Base-by-base conservation (phyloP, 2,797 vertebrate genomes). In the Alcedo atthis region DNA sequence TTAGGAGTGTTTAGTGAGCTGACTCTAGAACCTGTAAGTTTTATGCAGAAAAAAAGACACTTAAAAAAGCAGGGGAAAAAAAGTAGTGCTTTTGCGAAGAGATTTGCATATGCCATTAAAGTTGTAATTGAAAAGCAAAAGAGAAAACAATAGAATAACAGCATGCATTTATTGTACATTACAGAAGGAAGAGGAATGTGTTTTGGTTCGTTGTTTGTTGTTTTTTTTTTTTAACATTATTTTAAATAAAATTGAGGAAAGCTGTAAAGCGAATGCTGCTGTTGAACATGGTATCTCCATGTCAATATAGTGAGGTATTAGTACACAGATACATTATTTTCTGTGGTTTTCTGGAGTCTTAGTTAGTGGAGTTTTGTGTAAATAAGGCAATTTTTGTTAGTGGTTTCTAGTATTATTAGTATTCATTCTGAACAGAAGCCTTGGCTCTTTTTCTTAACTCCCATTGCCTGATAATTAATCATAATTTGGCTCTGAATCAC, bases 401-500 rank as follows among this genome's bases (percentile, higher is more conserved):
- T 81, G 40, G 8, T 55, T 91, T 87, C 48, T 74, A 78, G 30
- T 46, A 45, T 81, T 64, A n/a, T 78, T 81, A 75, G 32, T 85
- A 76, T 79, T 83, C 21, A 67, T 73, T 76, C 46, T 76, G 48
- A 83, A 58, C 10, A 88, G 55, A 69, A 79, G 28, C 30, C 10
- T 66, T 76, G 51, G 54, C 45, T 57, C 12, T 76, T 69, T 76
- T 69, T 28, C 54, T 62, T 7, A 45, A 51, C 15, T 68, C 37
- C 58, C 0, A 0, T 25, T 85, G 28, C 32, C n/a, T 53, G 7
- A 67, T 80, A 70, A 78, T 94, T 69, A 80, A 57, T 89, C 68
- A 81, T 85, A 90, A 85, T 89, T 94, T 90, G 68, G 37, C 64
- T 77, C 22, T 2, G 11, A 61, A 69, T 68, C 35, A 32, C 28